Evolutionary conservation across 2,113 vertebrate genomes (phyloP), one percentile per base, ranked within the genome.

Genomic region (Lepus timidus): DNA sequence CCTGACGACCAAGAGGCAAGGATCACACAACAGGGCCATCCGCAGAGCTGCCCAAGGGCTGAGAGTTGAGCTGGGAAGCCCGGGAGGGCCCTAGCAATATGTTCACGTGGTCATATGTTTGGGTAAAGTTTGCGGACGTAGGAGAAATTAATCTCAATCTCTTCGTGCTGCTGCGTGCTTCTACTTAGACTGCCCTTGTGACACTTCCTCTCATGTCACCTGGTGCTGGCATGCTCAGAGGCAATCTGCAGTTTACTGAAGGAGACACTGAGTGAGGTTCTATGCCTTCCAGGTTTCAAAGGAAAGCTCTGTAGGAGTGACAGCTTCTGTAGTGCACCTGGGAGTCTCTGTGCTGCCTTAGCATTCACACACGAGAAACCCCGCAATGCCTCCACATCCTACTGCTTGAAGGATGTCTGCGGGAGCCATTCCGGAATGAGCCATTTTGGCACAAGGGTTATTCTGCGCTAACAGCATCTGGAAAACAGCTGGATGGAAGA

Each of bases 41-140:
- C 4, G 36, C 49, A 58, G 61, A 55, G n/a, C 31, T 23, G 1
- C 9, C 20, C 8, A 0, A 1, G 31, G n/a, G 79, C 25, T 13
- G 31, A 20, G 36, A 73, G 12, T 0, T 1, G 19, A 36, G 51
- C 55, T 73, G 29, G 52, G 17, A 31, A 25, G 25, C 36, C n/a
- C 5, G 8, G 36, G 23, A n/a, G 87, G 17, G 52, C 51, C 68
- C 85, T 4, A 13, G 62, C 20, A 33, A 36, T 9, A n/a, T 64
- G 51, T 27, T n/a, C 61, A 36, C 9, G 12, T 4, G n/a, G 62
- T 6, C n/a, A 7, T 7, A 14, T 71, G 64, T 52, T 65, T 23
- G 27, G 51, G 64, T 71, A 25, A 78, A n/a, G 52, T 76, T 31
- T 62, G 86, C 31, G 31, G 33, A 68, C n/a, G 65, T 17, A 36